Conservation (phyloP, 2,888 invertebrate genomes). For the Bugulina stolonifera region DNA sequence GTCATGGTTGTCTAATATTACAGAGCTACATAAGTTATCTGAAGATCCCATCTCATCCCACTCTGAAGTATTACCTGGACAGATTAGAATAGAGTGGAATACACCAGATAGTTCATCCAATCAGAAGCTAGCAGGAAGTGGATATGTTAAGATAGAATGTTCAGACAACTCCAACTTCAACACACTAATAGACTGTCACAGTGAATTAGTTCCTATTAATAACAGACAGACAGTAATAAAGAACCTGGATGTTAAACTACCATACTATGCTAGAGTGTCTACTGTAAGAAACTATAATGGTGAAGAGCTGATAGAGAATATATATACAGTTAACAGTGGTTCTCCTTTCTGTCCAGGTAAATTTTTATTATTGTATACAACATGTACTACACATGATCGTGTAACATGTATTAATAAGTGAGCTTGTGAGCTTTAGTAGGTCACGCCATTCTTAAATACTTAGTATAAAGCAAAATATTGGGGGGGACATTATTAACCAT, state of each 20-base stretch:
- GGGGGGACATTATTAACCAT: too few species aligned
- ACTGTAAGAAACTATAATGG: neutral
- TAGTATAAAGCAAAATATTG: too few species aligned
- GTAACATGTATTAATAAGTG: too few species aligned
- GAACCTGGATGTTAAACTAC: neutral
- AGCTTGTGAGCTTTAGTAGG: too few species aligned
- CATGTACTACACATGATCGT: too few species aligned
- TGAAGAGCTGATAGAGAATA: neutral
- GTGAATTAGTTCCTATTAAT: neutral
- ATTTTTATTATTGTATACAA: too few species aligned
- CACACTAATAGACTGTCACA: neutral
- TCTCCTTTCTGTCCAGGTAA: neutral
- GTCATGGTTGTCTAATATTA: neutral
- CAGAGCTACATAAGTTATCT: neutral
- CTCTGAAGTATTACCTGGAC: neutral
- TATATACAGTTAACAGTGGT: neutral
- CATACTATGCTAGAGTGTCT: conserved; percentile 7
- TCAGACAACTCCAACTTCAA: neutral
- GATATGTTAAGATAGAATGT: neutral
- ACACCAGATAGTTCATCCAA: neutral
- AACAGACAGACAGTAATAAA: neutral
- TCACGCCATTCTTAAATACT: too few species aligned
- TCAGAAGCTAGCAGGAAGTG: neutral
- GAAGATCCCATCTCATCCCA: neutral
- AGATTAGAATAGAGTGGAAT: neutral